Base-by-base conservation (phyloP, 2,113 vertebrate genomes). In the Eretmochelys imbricata region DNA sequence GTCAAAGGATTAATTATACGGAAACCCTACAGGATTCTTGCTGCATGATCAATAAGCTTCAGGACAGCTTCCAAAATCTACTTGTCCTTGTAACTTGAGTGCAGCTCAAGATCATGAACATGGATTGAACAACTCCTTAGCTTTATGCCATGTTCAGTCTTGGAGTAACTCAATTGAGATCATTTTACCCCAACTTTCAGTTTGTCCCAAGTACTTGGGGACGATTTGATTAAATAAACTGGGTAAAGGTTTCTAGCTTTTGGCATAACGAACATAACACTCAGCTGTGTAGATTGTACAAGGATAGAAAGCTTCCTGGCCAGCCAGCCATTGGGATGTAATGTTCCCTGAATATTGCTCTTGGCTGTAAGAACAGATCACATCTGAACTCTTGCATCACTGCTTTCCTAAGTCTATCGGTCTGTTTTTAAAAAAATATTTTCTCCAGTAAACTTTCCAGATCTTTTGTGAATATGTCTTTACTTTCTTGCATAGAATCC, bases 401-500 rank as follows among this genome's bases (percentile, higher is more conserved):
- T 82, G 22, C 57, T 59, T 76, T 50, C 81, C 69, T 50, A 22
- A n/a, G 42, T 38, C 31, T 29, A 48, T 20, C 69, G 6, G 6
- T 49, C 46, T 46, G 10, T 14, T 38, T 38, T 38, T 35, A 38
- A 59, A 48, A 19, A 10, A 57, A 24, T 9, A 10, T 54, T 87
- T 80, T 85, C 38, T 59, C 65, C 5, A 0, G 0, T 25, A 50
- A 19, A 5, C 2, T 0, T 82, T 82, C 89, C 7, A 31, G 46
- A 0, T 46, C 85, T 83, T 82, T 90, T 53, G 83, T 1, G 10
- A 75, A 31, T 89, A 53, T 89, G 59, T 42, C 13, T 17, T 29
- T 31, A 13, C 11, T 94, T 95, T 95, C 93, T 91, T 76, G 94
- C 94, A 89, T 8, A 55, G 95, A 91, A 92, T 93, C 93, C 57